A percentile compares a stretch with the other conserved stretches of the same genome.
phyloP scores from a whole-genome alignment of 2,888 invertebrate genomes.

The Brachypalpus laphriformis region DNA sequence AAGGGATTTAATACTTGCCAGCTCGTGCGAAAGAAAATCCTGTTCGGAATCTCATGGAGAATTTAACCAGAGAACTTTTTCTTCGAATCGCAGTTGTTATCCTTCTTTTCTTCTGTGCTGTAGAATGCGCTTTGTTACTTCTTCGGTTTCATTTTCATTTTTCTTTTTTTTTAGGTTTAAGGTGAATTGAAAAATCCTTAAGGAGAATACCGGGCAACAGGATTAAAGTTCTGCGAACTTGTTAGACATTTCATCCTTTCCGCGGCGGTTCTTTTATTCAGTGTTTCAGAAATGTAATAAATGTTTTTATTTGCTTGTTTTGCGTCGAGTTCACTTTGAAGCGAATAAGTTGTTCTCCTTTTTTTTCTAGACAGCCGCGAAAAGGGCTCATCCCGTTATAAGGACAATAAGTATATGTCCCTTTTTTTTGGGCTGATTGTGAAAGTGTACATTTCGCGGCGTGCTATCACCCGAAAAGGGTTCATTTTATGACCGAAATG shows the following conservation, averaged over 20 bases:
- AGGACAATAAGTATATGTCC: constrained; percentile 20
- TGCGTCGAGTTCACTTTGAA: constrained; percentile 25
- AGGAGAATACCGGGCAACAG: constrained; percentile 52
- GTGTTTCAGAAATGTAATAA: constrained; percentile 60
- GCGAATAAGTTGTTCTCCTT: constrained; percentile 41
- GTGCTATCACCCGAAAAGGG: constrained; percentile 41
- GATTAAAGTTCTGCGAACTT: constrained; percentile 64
- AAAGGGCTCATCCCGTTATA: constrained; percentile 41
- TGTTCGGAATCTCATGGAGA: constrained; percentile 70
- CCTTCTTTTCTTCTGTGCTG: constrained; percentile 20
- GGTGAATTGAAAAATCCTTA: constrained; percentile 47
- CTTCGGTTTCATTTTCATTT: constrained; percentile 7
- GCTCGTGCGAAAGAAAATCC: constrained; percentile 72
- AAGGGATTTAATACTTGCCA: constrained; percentile 60
- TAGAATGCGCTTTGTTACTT: constrained; percentile 65
- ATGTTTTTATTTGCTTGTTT: constrained; percentile 61
- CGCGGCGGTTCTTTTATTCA: constrained; percentile 29
- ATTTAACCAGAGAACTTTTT: constrained; percentile 70
- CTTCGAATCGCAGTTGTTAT: constrained; percentile 53
- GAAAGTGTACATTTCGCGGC: constrained; percentile 33
- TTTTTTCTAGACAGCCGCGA: constrained; percentile 2
- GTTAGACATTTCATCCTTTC: constrained; percentile 37
- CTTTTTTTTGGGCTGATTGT: constrained; percentile 1
- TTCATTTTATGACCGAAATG: constrained; percentile 61
- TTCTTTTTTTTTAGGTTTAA: constrained; percentile 21